Evolutionary conservation across 2,113 vertebrate species (phyloP), one percentile per base, ranked within the genome.

Genomic region (Acanthochromis polyacanthus): DNA sequence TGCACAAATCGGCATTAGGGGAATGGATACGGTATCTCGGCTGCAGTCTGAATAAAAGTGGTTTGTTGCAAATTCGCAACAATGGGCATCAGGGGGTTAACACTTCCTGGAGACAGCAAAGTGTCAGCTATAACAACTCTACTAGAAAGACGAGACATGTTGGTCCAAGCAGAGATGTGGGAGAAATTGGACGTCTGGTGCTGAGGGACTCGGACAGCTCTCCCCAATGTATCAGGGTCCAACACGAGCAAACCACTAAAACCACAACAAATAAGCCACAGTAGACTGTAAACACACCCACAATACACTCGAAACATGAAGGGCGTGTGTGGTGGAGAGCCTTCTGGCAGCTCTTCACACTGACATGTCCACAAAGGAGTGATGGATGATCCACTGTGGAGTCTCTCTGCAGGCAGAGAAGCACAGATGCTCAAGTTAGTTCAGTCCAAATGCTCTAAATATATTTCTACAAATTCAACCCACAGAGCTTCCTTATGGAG

Each of bases 341-440:
- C 61, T 78, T 81, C 71, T 86, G 84, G 87, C 84, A 83, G 83
- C 63, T 78, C 66, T 80, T 83, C 81, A 85, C 73, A 43, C 80
- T 75, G 69, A 83, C 80, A 79, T 77, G 73, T 82, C 88, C 73
- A 77, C 86, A 68, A 70, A 87, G 69, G 59, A 81, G 75, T 89
- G 90, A 93, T 87, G 84, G 75, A 90, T 83, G 87, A 83, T 51
- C 72, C 48, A 65, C 75, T 32, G 68, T 17, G 53, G 73, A 89
- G 72, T 52, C 55, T 81, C 76, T 85, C 78, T 77, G 81, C 77
- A 71, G 81, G 86, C 79, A 23, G 16, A 63, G 51, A 56, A 70
- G 70, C 75, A 73, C 81, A 91, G 60, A 89, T 84, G 82, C 77
- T 83, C 50, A n/a, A 40, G 59, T 74, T 58, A 64, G 70, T 52